These are phyloP conservation scores for Serripes groenlandicus DNA, from an alignment of 2,888 invertebrate species.

Conservation along the genomic window DNA sequence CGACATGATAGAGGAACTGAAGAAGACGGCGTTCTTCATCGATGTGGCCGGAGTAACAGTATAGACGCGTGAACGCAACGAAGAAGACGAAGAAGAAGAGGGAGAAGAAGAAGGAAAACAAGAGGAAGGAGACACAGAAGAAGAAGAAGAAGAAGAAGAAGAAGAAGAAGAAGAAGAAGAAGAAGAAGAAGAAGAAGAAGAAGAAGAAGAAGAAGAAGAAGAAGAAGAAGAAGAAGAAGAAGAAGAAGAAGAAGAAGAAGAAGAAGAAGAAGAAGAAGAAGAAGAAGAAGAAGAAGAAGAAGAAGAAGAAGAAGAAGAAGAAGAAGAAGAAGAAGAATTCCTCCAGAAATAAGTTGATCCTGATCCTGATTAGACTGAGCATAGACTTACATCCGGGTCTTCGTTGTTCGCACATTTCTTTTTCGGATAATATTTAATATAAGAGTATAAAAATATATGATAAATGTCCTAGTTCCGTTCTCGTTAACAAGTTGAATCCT, in stretches of 20 bases:
- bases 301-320: not conserved
- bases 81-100: not conserved
- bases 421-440: not conserved
- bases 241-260: slow-evolving; percentile 9
- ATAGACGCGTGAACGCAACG: too few relatives aligned
- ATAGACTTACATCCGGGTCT: too few relatives aligned
- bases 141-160: not conserved
- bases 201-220: not conserved
- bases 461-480: too few relatives aligned
- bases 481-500: too few relatives aligned
- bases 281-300: slow-evolving; percentile 3
- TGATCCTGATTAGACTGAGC: too few relatives aligned
- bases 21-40: too few relatives aligned
- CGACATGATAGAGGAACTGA: too few relatives aligned
- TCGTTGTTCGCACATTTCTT: not conserved
- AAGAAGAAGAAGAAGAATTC: not conserved
- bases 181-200: not conserved
- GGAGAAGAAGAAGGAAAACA: not conserved
- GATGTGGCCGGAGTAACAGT: too few relatives aligned
- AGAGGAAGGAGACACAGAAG: not conserved
- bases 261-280: slow-evolving; percentile 5
- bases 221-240: slow-evolving; percentile 3
- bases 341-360: not conserved
- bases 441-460: not conserved
- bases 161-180: not conserved